Percentiles rank a stretch among this genome's conserved stretches.
phyloP scores from a whole-genome alignment of 1,140 invertebrate genomes.

The Drosophila lacertosa region DNA sequence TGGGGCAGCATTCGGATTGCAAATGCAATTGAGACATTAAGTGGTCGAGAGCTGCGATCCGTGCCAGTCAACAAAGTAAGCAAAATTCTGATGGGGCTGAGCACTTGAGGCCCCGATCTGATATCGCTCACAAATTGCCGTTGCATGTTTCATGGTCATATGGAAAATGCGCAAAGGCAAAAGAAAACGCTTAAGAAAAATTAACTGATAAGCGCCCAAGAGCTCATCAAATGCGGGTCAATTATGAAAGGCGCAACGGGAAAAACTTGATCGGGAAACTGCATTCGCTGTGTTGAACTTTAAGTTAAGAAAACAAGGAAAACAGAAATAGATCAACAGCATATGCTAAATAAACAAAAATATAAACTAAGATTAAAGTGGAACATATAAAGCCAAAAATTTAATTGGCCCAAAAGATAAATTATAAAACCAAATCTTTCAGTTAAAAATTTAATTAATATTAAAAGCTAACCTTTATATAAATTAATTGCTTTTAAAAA shows the following conservation, averaged over 20 bases:
- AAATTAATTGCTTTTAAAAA: too few species aligned
- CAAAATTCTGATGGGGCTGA: constrained; percentile 42
- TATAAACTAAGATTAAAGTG: too few species aligned
- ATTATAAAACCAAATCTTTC: too few species aligned
- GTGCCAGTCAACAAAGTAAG: constrained; percentile 38
- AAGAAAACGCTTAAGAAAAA: constrained; percentile 25
- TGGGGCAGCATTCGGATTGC: constrained; percentile 63
- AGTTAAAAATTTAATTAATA: too few species aligned
- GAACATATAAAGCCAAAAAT: too few species aligned
- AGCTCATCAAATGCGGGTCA: constrained; percentile 29
- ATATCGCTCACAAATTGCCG: constrained; percentile 49
- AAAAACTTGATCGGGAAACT: constrained; percentile 20
- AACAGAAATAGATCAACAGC: not conserved
- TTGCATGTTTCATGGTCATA: constrained; percentile 48
- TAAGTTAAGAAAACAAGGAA: not conserved
- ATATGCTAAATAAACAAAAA: too few species aligned
- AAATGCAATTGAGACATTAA: constrained; percentile 76
- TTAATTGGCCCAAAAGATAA: too few species aligned
- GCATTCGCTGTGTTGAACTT: constrained; percentile 9
- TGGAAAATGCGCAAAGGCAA: constrained; percentile 3
- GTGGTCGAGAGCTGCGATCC: constrained; percentile 41
- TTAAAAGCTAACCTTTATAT: too few species aligned
- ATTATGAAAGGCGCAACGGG: constrained; percentile 13
- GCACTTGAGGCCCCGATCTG: constrained; percentile 44
- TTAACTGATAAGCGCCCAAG: constrained; percentile 37